Base-by-base conservation (phyloP, 2,888 invertebrate species). In the Teleogryllus oceanicus region DNA sequence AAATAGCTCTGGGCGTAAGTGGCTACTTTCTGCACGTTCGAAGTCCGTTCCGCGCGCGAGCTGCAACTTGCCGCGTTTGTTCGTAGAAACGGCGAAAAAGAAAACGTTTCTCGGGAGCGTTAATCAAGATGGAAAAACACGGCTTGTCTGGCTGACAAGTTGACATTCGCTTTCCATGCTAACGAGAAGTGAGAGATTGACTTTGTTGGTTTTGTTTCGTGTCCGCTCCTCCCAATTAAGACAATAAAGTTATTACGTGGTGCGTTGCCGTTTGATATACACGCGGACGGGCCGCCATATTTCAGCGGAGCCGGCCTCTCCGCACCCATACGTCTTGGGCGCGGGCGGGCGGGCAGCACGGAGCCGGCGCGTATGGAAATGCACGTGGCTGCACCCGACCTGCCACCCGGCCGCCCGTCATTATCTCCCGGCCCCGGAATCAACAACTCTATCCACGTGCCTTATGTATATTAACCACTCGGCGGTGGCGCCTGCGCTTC, bases 181-280 rank as follows among this genome's bases (percentile, higher is more conserved):
- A 62, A 62, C 62, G 62, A 62, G 62, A n/a, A 62, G 62, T 62
- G 62, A 62, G 62, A 62, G 62, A 62, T 62, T 62, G 62, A 62
- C 13, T 62, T 62, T 62, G n/a, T 62, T 62, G 62, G 62, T 62
- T 62, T 62, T 62, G 62, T 62, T 62, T 62, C 62, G 62, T 62
- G 62, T 13, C 16, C n/a, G 62, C 1, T 62, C 62, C n/a, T 62
- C n/a, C 62, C 62, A 62, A 62, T 62, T 62, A 62, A 62, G 62
- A 62, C 62, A 62, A 62, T 62, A n/a, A 62, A 62, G 62, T 62
- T 62, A 62, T 62, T 62, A 62, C 62, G 62, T 62, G 62, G 13
- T 62, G 62, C n/a, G 62, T 62, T 62, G 62, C 62, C 62, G 62
- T 62, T 62, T 62, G 62, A 62, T 62, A 62, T 62, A 62, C 62